Evolutionary conservation across 2,888 invertebrate species (phyloP).

Genomic region (Noctua pronuba): DNA sequence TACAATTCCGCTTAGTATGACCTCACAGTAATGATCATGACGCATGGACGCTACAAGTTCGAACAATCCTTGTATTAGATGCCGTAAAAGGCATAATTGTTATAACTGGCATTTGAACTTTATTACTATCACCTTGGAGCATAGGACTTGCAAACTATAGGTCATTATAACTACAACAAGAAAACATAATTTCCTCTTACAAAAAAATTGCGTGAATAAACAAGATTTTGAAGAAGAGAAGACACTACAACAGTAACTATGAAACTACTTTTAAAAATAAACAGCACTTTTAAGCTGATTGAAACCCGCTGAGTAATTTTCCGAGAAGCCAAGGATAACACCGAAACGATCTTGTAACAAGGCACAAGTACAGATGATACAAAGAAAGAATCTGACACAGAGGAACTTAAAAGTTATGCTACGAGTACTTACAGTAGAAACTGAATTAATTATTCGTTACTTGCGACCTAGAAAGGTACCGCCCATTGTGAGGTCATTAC

Average conservation of each 20-base stretch:
- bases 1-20: slow-evolving; percentile 44
- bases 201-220: neutral
- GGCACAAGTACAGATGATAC: slow-evolving; percentile 14
- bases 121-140: neutral
- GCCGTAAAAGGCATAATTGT: slow-evolving; percentile 28
- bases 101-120: slow-evolving; percentile 19
- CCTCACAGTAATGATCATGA: slow-evolving; percentile 40
- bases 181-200: neutral
- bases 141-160: neutral
- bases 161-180: neutral
- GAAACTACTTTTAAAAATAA: slow-evolving; percentile 26
- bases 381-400: slow-evolving; percentile 33
- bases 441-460: slow-evolving; percentile 70
- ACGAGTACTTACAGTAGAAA: slow-evolving; percentile 58
- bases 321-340: slow-evolving; percentile 29
- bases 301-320: slow-evolving; percentile 31
- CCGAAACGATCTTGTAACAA: slow-evolving; percentile 27
- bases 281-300: slow-evolving; percentile 17
- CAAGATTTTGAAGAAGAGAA: slow-evolving; percentile 11
- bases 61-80: slow-evolving; percentile 29
- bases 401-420: slow-evolving; percentile 53
- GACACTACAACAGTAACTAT: neutral
- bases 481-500: slow-evolving; percentile 66
- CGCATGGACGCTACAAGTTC: slow-evolving; percentile 38
- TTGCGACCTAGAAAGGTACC: slow-evolving; percentile 70